Evolutionary conservation across 2,888 invertebrate species (phyloP), one percentile per base, ranked within the genome.

Genomic region (Drosophila anomalata): DNA sequence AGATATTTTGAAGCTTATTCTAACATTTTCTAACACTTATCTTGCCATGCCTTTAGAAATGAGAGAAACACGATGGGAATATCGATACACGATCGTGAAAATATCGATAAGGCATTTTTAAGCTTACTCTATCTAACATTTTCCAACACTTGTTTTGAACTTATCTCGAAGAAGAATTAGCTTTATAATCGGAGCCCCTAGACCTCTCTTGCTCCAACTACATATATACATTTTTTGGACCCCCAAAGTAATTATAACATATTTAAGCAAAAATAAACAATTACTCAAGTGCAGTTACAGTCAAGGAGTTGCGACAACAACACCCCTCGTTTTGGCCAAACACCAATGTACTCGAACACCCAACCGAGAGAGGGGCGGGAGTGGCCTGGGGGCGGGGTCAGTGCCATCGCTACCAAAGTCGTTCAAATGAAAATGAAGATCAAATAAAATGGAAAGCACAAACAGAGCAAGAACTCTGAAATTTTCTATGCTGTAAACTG

Each of bases 381-480:
- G 14, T 33, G 5, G 9, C 11, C 7, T 42, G 8, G 17, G 11
- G 72, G 48, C 12, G 50, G 47, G 47, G 47, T 22, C 41, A 36
- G 46, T 44, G 67, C 60, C 59, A 60, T 12, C 39, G 39, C 47
- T 26, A 39, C 42, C 58, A 59, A 66, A 65, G 41, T 57, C 57
- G 59, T 66, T 57, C 42, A 52, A 71, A 72, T 60, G 60, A 75
- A 77, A 76, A 79, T 73, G 60, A 79, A 76, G 65, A 79, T 73
- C 78, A 78, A 75, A 68, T 73, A 76, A 75, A 75, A 76, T 76
- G 68, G 60, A 73, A 76, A 73, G 62, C 39, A 46, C 55, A 62
- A 44, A 71, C 48, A 48, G 26, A 36, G 14, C 31, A 47, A 52
- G 61, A 59, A 56, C 52, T 46, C 12, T 12, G 22, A 47, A 71